A percentile compares a stretch with the other conserved stretches of the same genome.
These are phyloP conservation scores for Lymantria dispar DNA, from an alignment of 2,888 invertebrate genomes.

Conservation along the genomic window DNA sequence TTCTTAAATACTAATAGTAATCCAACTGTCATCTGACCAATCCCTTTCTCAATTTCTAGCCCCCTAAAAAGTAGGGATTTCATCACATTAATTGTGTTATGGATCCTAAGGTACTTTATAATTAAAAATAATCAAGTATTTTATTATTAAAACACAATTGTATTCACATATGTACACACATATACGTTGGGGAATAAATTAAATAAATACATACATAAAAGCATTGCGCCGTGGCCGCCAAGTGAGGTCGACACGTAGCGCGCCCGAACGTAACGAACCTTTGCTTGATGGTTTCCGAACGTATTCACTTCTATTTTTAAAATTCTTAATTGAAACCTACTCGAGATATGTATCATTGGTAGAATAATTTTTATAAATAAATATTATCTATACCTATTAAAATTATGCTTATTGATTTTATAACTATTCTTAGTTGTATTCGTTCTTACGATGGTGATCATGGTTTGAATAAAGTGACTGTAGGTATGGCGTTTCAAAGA, in stretches of 20 bases:
- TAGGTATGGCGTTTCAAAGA: too few species aligned
- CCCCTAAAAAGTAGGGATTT: too few species aligned
- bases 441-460: too few species aligned
- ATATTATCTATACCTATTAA: too few species aligned
- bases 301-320: conserved; percentile 19
- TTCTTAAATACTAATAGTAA: too few species aligned
- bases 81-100: too few species aligned
- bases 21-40: too few species aligned
- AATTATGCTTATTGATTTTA: too few species aligned
- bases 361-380: neutral
- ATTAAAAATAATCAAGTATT: neutral
- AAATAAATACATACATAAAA: conserved; percentile 54
- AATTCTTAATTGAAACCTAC: conserved; percentile 13
- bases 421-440: too few species aligned
- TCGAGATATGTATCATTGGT: neutral
- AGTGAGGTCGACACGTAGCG: conserved; percentile 55
- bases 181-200: conserved; percentile 49
- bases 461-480: too few species aligned
- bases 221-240: conserved; percentile 52
- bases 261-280: conserved; percentile 26
- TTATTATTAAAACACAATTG: conserved; percentile 15
- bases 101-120: too few species aligned
- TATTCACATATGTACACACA: conserved; percentile 22
- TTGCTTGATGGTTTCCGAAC: conserved; percentile 24
- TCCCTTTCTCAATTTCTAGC: too few species aligned